Percentiles rank a stretch among this genome's conserved stretches.
These are phyloP conservation scores for Plectropomus leopardus DNA, from an alignment of 2,113 vertebrate species.

Conservation along the genomic window DNA sequence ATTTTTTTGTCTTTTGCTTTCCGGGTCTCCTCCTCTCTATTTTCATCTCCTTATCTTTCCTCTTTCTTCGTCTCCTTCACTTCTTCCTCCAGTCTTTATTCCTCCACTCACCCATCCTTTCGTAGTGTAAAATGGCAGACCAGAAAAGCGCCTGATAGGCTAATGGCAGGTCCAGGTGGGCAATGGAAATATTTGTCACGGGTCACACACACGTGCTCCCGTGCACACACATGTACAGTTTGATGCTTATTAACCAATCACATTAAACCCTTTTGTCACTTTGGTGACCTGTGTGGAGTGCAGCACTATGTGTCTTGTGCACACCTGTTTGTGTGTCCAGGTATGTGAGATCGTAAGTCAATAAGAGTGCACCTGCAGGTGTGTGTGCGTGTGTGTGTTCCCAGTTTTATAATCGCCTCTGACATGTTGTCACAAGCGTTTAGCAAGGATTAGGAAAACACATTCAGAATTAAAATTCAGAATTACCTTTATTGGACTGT, in stretches of 20 bases:
- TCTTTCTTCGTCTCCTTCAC: not conserved
- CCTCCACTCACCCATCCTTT: not conserved
- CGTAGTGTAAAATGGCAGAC: not conserved
- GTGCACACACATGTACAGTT: not conserved
- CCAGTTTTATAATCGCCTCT: not conserved
- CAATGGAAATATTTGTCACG: conserved; percentile 24
- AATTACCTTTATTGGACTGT: not conserved
- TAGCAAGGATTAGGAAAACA: conserved; percentile 4
- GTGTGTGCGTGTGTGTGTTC: not conserved
- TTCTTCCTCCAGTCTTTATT: not conserved
- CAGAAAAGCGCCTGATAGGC: conserved; percentile 20
- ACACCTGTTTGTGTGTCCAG: not conserved
- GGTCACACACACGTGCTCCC: not conserved
- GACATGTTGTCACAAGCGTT: conserved; percentile 22
- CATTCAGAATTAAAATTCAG: conserved; percentile 10
- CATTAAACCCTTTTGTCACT: not conserved
- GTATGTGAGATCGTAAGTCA: not conserved
- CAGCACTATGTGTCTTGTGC: not conserved
- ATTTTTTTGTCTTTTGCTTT: not conserved
- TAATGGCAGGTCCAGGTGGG: conserved; percentile 6
- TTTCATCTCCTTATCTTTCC: not conserved
- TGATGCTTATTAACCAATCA: not conserved
- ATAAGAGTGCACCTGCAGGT: not conserved
- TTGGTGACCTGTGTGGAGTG: not conserved
- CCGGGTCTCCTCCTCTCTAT: not conserved